Evolutionary conservation across 2,888 invertebrate genomes (phyloP).

Genomic region (Lamellibrachia satsuma): DNA sequence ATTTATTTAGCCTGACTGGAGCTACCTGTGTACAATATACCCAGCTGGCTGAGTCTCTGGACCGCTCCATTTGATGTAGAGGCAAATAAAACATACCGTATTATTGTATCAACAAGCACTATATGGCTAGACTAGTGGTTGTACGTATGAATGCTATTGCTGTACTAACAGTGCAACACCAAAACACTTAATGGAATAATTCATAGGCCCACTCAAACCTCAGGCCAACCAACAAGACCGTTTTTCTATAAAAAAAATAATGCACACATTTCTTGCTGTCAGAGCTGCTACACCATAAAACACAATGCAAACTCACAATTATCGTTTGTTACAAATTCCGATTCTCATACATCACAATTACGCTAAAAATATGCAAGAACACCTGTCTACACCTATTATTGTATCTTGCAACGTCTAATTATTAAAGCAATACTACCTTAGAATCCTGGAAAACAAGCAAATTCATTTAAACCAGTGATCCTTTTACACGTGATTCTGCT

Average conservation of each 20-base stretch:
- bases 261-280: neutral
- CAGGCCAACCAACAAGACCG: neutral
- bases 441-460: too few relatives aligned
- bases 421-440: neutral
- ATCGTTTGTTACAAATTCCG: too few relatives aligned
- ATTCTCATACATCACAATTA: neutral
- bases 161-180: neutral
- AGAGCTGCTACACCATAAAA: neutral
- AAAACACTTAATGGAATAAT: neutral
- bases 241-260: neutral
- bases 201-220: neutral
- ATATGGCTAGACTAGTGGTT: too few relatives aligned
- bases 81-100: too few relatives aligned
- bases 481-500: too few relatives aligned
- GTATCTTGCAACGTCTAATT: neutral
- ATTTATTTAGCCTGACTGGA: neutral
- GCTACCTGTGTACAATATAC: neutral
- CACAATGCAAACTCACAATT: neutral
- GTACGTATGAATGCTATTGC: neutral
- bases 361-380: neutral
- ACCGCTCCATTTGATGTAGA: too few relatives aligned
- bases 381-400: neutral
- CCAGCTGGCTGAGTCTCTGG: too few relatives aligned
- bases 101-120: too few relatives aligned
- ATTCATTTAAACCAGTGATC: too few relatives aligned